A percentile compares a stretch with the other conserved stretches of the same genome.
Conservation (phyloP, 2,888 invertebrate genomes). For the Ecdyonurus torrentis region DNA sequence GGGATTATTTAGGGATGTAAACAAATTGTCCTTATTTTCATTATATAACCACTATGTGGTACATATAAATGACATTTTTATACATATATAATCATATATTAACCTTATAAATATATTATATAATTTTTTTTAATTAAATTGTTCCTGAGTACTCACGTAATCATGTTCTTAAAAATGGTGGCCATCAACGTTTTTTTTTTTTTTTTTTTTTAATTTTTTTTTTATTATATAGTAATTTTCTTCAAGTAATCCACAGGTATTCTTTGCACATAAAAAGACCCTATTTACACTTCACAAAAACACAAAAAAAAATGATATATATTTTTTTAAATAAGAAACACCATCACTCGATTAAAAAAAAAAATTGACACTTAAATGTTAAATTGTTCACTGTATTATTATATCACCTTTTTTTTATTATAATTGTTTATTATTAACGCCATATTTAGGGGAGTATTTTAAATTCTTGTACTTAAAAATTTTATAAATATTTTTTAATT, state of each 20-base stretch:
- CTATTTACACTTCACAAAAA: too few species aligned
- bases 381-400: not conserved
- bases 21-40: not conserved
- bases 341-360: not conserved
- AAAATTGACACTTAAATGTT: not conserved
- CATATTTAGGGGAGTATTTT: not conserved
- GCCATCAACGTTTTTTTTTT: not conserved
- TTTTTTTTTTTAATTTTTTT: not conserved
- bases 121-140: not conserved
- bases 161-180: not conserved
- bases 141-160: constrained; percentile 1
- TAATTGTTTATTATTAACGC: not conserved
- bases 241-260: not conserved
- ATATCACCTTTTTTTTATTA: not conserved
- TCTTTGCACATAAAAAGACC: not conserved
- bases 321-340: not conserved
- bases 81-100: not conserved
- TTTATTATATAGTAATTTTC: not conserved
- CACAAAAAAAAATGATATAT: too few species aligned
- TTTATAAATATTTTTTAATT: not conserved
- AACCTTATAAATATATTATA: not conserved
- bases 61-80: not conserved
- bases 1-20: too few species aligned
- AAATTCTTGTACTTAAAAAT: not conserved
- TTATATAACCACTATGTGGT: not conserved